Evolutionary conservation across 2,113 vertebrate species (phyloP).

Genomic region (Muscicapa adusta): DNA sequence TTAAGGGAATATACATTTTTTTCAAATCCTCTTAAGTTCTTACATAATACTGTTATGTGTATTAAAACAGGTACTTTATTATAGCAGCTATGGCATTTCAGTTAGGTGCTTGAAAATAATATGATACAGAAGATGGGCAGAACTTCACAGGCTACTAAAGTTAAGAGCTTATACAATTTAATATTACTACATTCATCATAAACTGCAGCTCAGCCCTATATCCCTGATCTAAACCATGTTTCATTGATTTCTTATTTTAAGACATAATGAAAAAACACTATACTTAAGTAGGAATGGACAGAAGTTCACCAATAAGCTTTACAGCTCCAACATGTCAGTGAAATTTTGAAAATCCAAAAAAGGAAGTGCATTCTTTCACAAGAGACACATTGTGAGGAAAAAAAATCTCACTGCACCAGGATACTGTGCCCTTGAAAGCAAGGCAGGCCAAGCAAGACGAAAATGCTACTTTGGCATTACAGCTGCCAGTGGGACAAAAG

Average conservation of each 20-base stretch:
- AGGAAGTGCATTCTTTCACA: neutral
- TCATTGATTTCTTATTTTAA: neutral
- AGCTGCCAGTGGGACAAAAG: neutral
- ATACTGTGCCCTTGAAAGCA: neutral
- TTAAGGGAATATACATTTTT: neutral
- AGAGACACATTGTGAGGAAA: neutral
- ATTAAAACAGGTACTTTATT: conserved; percentile 3
- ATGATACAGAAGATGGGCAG: neutral
- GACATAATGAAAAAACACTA: neutral
- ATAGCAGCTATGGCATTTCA: neutral
- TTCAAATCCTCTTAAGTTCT: conserved; percentile 41
- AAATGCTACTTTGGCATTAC: neutral
- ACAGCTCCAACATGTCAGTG: neutral
- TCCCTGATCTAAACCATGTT: neutral
- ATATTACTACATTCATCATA: neutral
- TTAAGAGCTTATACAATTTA: neutral
- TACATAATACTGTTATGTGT: conserved; percentile 18
- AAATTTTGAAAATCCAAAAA: neutral
- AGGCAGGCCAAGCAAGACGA: neutral
- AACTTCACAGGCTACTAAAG: neutral
- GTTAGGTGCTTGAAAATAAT: neutral
- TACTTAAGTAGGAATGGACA: neutral
- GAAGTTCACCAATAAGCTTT: neutral
- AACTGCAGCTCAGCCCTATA: neutral
- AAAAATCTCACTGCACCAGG: neutral